These are phyloP conservation scores for Furcifer pardalis DNA, from an alignment of 2,797 vertebrate genomes.

Conservation along the genomic window DNA sequence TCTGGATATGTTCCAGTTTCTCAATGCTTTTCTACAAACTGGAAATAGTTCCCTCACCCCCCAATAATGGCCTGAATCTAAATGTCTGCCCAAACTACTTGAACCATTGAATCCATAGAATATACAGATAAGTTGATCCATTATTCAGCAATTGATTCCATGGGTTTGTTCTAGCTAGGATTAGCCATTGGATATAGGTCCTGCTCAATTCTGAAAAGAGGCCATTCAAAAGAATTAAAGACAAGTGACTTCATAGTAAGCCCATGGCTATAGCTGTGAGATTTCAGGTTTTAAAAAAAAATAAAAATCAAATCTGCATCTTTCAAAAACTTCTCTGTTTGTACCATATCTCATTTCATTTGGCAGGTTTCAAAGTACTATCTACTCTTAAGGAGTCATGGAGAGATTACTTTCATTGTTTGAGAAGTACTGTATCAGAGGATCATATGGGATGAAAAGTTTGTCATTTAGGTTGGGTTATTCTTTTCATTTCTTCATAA, in stretches of 20 bases:
- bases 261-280: not conserved
- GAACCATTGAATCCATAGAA: no score
- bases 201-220: not conserved
- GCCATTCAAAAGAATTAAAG: not conserved
- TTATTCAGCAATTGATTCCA: no score
- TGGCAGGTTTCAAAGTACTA: not conserved
- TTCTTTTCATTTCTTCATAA: not conserved
- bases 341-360: not conserved
- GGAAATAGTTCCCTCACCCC: not conserved
- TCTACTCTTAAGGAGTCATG: not conserved
- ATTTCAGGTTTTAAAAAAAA: slow-evolving; percentile 14
- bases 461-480: not conserved
- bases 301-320: not conserved
- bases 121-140: no score
- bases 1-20: not conserved
- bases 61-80: no score
- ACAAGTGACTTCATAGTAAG: not conserved
- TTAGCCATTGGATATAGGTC: not conserved
- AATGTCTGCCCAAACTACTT: no score
- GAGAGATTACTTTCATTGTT: not conserved
- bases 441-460: not conserved
- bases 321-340: slow-evolving; percentile 4
- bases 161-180: no score
- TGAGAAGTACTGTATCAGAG: slow-evolving; percentile 12
- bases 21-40: not conserved